Percentiles rank a stretch among this genome's conserved stretches.
These are phyloP conservation scores for Magallana nippona DNA, from an alignment of 2,888 invertebrate species.

Conservation along the genomic window DNA sequence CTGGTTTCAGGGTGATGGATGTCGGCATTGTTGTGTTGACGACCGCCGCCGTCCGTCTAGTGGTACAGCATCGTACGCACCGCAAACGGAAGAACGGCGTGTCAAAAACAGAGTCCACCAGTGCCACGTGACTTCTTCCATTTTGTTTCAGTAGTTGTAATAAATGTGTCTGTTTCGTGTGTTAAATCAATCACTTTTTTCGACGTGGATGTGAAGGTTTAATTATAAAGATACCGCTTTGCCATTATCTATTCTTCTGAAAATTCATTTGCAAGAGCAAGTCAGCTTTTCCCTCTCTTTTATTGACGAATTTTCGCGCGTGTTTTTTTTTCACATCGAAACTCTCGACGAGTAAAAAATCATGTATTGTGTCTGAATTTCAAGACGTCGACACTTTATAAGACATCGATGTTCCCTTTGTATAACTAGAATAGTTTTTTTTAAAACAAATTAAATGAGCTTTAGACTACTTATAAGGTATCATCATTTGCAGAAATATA, in stretches of 20 bases:
- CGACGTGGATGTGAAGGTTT: conserved; percentile 7
- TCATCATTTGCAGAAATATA: too few relatives aligned
- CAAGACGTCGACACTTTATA: background rate
- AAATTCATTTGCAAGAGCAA: background rate
- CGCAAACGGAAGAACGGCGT: background rate
- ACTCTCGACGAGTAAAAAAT: too few relatives aligned
- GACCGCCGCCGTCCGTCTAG: background rate
- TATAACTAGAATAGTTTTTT: background rate
- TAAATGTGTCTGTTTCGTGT: conserved; percentile 30
- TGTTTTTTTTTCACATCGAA: background rate
- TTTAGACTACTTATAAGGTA: background rate
- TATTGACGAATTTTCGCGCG: too few relatives aligned
- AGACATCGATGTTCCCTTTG: background rate
- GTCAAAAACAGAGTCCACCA: conserved; percentile 9
- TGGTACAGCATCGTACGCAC: background rate
- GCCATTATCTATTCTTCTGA: background rate
- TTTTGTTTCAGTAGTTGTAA: background rate
- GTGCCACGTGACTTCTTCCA: background rate
- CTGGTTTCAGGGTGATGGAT: conserved; percentile 10
- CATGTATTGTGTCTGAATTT: background rate
- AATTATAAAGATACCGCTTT: background rate
- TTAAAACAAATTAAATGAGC: background rate
- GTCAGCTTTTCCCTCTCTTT: background rate
- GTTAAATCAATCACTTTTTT: conserved; percentile 22
- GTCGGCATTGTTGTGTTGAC: background rate